Conservation (phyloP, 2,113 vertebrate genomes). For the Poeciliopsis occidentalis region DNA sequence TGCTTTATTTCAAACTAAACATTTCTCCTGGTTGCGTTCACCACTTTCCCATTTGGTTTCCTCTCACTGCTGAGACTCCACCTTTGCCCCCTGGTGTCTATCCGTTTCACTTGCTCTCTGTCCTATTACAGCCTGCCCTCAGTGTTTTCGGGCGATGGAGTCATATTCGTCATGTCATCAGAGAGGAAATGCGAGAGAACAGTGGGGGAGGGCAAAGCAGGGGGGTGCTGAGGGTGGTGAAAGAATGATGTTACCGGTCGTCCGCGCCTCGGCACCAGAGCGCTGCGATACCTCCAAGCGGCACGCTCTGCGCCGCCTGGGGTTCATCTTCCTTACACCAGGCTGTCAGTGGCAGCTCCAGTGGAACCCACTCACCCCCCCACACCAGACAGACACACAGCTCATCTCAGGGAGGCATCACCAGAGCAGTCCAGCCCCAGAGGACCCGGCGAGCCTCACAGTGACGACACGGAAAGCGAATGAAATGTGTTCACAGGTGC, state of each 20-base stretch:
- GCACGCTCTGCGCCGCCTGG: constrained; percentile 43
- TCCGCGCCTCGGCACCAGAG: constrained; percentile 44
- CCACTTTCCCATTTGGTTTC: too few relatives aligned
- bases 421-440: constrained; percentile 26
- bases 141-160: constrained; percentile 53
- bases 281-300: constrained; percentile 54
- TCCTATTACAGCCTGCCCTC: constrained; percentile 42
- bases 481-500: constrained; percentile 49
- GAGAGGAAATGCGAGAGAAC: constrained; percentile 60
- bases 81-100: constrained; percentile 50
- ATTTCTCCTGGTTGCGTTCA: not conserved
- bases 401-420: constrained; percentile 50
- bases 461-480: constrained; percentile 19
- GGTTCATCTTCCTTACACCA: constrained; percentile 73
- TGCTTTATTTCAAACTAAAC: constrained; percentile 44
- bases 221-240: constrained; percentile 48
- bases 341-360: constrained; percentile 59
- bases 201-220: not conserved
- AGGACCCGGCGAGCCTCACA: constrained; percentile 2
- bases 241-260: constrained; percentile 63
- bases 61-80: constrained; percentile 15
- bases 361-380: not conserved
- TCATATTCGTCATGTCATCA: constrained; percentile 76
- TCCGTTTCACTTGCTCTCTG: constrained; percentile 41
- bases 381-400: constrained; percentile 31